phyloP scores from a whole-genome alignment of 2,113 vertebrate genomes.

The Lethenteron reissneri region DNA sequence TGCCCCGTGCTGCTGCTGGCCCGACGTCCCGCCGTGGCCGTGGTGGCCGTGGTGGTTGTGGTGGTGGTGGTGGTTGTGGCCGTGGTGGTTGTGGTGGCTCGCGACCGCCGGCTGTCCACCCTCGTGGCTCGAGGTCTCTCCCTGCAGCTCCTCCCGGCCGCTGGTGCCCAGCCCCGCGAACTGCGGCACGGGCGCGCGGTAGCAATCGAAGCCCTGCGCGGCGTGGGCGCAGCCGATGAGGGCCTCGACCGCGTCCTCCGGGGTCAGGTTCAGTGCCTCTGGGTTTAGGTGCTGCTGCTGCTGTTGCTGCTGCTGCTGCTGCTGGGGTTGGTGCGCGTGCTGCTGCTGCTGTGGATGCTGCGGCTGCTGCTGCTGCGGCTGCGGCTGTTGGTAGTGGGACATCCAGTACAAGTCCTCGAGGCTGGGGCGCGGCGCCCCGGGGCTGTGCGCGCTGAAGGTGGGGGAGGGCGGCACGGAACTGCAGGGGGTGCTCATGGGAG shows the following conservation, averaged over 20 bases:
- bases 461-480: conserved; percentile 97
- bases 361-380: conserved; percentile 48
- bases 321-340: conserved; percentile 11
- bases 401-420: conserved; percentile 99
- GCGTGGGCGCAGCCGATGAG: conserved; percentile 68
- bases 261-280: conserved; percentile 79
- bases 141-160: background rate
- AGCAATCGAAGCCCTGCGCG: conserved; percentile 69
- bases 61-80: conserved; percentile 39
- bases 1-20: conserved; percentile 41
- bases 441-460: conserved; percentile 96
- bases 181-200: conserved; percentile 25
- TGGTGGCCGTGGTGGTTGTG: conserved; percentile 25
- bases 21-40: conserved; percentile 26
- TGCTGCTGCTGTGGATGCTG: conserved; percentile 36
- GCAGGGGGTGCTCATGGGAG: conserved; percentile 89
- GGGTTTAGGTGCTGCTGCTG: conserved; percentile 89
- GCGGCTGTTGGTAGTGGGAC: conserved; percentile 56
- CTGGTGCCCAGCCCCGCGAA: background rate
- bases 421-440: conserved; percentile 89
- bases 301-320: conserved; percentile 46
- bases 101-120: too few relatives aligned
- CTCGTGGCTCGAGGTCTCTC: conserved; percentile 1
- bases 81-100: conserved; percentile 40
- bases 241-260: conserved; percentile 92